Evolutionary conservation across 2,797 vertebrate genomes (phyloP), one percentile per base, ranked within the genome.

Genomic region (Poecilia wingei): DNA sequence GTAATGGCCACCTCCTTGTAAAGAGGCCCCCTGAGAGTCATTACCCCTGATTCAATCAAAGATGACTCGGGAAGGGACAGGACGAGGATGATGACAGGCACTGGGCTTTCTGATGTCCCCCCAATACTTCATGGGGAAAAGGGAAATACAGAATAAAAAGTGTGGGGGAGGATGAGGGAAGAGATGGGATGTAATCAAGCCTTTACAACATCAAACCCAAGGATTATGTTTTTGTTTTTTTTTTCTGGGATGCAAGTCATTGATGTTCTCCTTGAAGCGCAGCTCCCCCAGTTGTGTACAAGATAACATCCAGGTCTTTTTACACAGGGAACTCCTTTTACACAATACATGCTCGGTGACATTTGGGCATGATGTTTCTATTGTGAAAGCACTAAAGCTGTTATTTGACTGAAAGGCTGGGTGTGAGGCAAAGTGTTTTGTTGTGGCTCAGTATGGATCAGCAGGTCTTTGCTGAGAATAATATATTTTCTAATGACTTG

Each of bases 1-100:
- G 55, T 91, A 92, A 94, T 91, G 91, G 89, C 89, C 89, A 88
- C 77, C 76, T 84, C 91, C 84, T 76, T 80, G 75, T 77, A 85
- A 87, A 90, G 83, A 85, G 87, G 93, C 92, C 92, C 92, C 86
- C 73, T 74, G 89, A 93, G 89, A 94, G 89, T 92, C 89, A 91
- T 94, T 93, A 91, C 91, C 83, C 83, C 78, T 90, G 90, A 92
- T 92, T 85, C 87, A 83, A 87, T 92, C 64, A 47, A 76, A 78
- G 39, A 89, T 89, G 89, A 92, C 93, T 92, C 79, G 84, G 77
- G 57, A 90, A 85, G 49, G 75, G 86, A 80, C 84, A 85, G 82
- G 88, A 91, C 43, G 93, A 91, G 84, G 49, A 82, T 92, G 86
- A 94, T 92, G 94, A 93, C 89, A 93, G 86, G 77, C 77, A 25